A percentile compares a stretch with the other conserved stretches of the same genome.
These are phyloP conservation scores for Conchocele bisecta DNA, from an alignment of 2,888 invertebrate species.

Conservation along the genomic window DNA sequence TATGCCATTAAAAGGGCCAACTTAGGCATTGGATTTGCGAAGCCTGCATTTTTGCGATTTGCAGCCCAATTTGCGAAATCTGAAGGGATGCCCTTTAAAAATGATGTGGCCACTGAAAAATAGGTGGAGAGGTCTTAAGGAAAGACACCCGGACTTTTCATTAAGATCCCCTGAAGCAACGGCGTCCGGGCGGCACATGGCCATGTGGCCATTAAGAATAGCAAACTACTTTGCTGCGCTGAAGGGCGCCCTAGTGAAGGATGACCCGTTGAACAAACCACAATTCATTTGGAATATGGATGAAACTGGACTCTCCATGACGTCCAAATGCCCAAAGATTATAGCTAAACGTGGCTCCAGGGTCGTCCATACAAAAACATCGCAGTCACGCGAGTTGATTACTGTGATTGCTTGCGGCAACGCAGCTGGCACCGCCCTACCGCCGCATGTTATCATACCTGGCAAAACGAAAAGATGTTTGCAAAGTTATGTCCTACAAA, in stretches of 20 bases:
- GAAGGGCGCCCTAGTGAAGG: slow-evolving; percentile 6
- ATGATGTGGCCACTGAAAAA: too few species aligned
- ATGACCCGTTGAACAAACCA: background rate
- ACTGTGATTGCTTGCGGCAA: slow-evolving; percentile 49
- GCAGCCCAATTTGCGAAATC: too few species aligned
- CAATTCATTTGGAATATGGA: slow-evolving; percentile 48
- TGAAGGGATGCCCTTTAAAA: too few species aligned
- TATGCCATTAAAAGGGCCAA: too few species aligned
- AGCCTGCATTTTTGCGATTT: too few species aligned
- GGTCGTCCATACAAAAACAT: slow-evolving; percentile 20
- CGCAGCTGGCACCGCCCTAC: slow-evolving; percentile 25
- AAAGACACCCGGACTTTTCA: slow-evolving; percentile 31
- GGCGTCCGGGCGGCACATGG: slow-evolving; percentile 17
- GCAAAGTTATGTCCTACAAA: slow-evolving; percentile 12
- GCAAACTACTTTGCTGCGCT: slow-evolving; percentile 8
- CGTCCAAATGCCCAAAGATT: slow-evolving; percentile 15
- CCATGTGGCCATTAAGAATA: slow-evolving; percentile 23
- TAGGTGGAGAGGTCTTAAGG: slow-evolving; percentile 32
- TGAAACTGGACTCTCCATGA: slow-evolving; percentile 22
- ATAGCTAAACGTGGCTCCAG: slow-evolving; percentile 14
- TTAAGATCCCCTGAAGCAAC: slow-evolving; percentile 30
- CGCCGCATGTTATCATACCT: slow-evolving; percentile 46
- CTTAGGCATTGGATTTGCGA: too few species aligned
- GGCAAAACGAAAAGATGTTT: slow-evolving; percentile 32
- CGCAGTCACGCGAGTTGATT: slow-evolving; percentile 12